Evolutionary conservation across 1,140 invertebrate genomes (phyloP).

Genomic region (Stegodyphus dumicola): DNA sequence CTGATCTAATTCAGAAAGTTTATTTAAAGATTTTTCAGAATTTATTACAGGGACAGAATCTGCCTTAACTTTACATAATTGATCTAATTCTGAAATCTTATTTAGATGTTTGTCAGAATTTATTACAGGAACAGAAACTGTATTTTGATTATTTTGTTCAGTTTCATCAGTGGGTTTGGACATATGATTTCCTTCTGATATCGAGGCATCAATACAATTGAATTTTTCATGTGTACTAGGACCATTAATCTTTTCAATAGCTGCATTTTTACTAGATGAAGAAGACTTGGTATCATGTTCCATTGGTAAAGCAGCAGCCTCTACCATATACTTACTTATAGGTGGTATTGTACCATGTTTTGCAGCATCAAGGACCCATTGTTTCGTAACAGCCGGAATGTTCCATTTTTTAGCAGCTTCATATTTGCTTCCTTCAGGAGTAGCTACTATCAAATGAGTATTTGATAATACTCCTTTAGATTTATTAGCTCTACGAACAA

Average conservation of each 20-base stretch:
- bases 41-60: neutral
- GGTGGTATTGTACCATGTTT: constrained; percentile 70
- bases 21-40: neutral
- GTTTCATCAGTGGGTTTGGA: neutral
- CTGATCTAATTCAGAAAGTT: neutral
- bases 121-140: neutral
- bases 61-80: neutral
- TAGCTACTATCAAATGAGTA: constrained; percentile 83
- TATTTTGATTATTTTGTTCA: neutral
- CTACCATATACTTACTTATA: constrained; percentile 75
- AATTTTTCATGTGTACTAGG: neutral
- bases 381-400: constrained; percentile 78
- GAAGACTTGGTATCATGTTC: neutral
- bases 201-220: neutral
- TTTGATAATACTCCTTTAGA: constrained; percentile 71
- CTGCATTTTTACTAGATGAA: neutral
- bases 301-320: constrained; percentile 61
- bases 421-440: constrained; percentile 82
- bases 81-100: neutral
- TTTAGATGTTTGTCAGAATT: neutral
- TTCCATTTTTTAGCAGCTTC: constrained; percentile 85
- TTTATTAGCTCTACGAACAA: constrained; percentile 72
- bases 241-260: neutral
- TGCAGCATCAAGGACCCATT: constrained; percentile 83
- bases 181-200: neutral